Base-by-base conservation (phyloP, 37 sponge, comb jelly and placozoan genomes). In the Ephydatia muelleri region DNA sequence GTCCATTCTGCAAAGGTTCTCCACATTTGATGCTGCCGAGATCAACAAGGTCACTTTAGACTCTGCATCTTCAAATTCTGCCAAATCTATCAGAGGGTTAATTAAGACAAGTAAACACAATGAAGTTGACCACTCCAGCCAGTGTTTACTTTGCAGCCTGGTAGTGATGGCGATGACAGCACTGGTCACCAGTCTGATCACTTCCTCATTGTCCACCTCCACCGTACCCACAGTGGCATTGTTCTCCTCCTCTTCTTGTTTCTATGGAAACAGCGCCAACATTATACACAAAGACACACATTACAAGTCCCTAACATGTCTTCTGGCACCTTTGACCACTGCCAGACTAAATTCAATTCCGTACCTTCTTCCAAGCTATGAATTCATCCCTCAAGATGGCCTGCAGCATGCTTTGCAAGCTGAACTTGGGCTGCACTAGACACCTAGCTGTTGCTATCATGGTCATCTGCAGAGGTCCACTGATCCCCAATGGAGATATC, bases 1-100 rank as follows among this genome's bases (percentile, higher is more conserved):
- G 70, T 95, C 96, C 96, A 95, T 95, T 2, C 94, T 47, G 65
- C 92, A 82, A 31, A 97, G 72, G 47, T 92, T 95, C 68, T 92
- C 88, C 5, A 88, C 29, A 70, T 70, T 82, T 21, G 85, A 82
- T 43, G 97, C 96, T n/a, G 84, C 93, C 21, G 80, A 69, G 49
- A 97, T 85, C 29, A 94, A 43, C 1, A 72, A 30, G 21, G 81
- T 79, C 30, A 97, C 91, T 38, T 92, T 89, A 33, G 91, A 91
- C 49, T 86, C 68, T 0, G 88, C 93, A 65, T 76, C 91, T 22
- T 92, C 96, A 80, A 97, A 90, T 22, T 86, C 77, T 22, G 97
- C 97, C 33, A 97, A 49, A 87, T 89, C 95, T 95, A 66, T 0
- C 31, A 30, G 23, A 70, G 33, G 25, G 27, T 34, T 11, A 37